Conservation (phyloP, 2,797 vertebrate species). For the Rhabdophis nuchalis region DNA sequence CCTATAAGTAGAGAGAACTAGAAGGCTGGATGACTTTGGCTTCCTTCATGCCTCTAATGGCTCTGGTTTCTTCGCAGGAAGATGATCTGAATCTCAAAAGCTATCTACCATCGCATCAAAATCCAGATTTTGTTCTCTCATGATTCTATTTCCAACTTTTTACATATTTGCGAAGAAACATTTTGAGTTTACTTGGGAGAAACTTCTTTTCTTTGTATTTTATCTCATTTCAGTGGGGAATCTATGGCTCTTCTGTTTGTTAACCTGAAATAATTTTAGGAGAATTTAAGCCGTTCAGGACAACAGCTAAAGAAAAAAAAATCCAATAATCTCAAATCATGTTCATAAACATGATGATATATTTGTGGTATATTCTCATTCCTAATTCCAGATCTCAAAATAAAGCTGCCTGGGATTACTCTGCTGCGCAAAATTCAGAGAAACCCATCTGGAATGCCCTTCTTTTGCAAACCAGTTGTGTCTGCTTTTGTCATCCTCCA, state of each 20-base stretch:
- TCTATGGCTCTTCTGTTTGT: neutral
- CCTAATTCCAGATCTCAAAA: neutral
- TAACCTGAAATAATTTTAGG: neutral
- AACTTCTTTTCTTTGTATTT: neutral
- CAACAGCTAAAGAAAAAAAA: too few species aligned
- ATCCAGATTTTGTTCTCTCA: neutral
- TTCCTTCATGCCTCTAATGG: neutral
- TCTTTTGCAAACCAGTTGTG: neutral
- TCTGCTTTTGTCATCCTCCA: neutral
- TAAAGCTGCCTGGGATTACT: neutral
- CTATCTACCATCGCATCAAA: neutral
- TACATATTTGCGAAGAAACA: neutral
- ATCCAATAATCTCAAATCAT: neutral
- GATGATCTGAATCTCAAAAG: neutral
- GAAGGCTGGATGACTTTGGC: neutral
- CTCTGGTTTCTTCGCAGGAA: rapidly evolving
- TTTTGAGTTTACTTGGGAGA: neutral
- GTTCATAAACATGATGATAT: neutral
- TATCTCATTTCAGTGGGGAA: rapidly evolving
- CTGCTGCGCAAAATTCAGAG: neutral
- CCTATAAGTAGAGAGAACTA: too few species aligned
- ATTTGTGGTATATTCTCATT: neutral
- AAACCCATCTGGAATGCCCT: neutral
- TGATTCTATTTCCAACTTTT: neutral
- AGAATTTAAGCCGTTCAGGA: neutral